Evolutionary conservation across 2,888 invertebrate genomes (phyloP).

Genomic region (Amphimallon solstitiale): DNA sequence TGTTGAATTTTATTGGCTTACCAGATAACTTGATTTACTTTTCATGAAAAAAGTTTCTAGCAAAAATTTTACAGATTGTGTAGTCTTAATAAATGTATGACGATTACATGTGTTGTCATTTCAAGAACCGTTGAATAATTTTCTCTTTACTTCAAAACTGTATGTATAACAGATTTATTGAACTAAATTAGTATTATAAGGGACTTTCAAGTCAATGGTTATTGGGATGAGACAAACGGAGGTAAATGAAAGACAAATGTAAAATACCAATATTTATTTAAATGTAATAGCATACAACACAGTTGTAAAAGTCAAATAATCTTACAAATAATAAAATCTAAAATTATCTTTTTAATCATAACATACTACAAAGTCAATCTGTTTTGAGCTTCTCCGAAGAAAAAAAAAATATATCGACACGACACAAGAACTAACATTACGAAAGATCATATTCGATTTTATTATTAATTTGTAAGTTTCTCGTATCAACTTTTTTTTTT

Average conservation of each 20-base stretch:
- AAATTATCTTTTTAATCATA: constrained; percentile 56
- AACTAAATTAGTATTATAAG: no score
- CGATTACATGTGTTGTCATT: no score
- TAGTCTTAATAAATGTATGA: no score
- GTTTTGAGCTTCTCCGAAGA: constrained; percentile 26
- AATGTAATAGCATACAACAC: constrained; percentile 64
- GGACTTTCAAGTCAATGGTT: no score
- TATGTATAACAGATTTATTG: no score
- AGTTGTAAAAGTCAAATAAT: constrained; percentile 60
- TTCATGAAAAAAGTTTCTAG: no score
- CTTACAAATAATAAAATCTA: constrained; percentile 59
- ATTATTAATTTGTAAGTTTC: constrained; percentile 16
- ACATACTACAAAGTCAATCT: constrained; percentile 37
- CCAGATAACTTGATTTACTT: no score
- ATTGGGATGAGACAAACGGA: neutral
- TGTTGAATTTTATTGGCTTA: no score
- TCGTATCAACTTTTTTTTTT: constrained; percentile 33
- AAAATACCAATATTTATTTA: constrained; percentile 63
- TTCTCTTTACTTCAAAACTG: no score
- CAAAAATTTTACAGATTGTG: no score
- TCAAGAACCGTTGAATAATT: no score
- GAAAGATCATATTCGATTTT: constrained; percentile 31
- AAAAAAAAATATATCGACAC: constrained; percentile 29
- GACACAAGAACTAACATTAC: constrained; percentile 24
- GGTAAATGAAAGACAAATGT: constrained; percentile 38